A percentile compares a stretch with the other conserved stretches of the same genome.
Evolutionary conservation across 2,113 vertebrate genomes (phyloP).

Genomic region (Rhinichthys klamathensis): DNA sequence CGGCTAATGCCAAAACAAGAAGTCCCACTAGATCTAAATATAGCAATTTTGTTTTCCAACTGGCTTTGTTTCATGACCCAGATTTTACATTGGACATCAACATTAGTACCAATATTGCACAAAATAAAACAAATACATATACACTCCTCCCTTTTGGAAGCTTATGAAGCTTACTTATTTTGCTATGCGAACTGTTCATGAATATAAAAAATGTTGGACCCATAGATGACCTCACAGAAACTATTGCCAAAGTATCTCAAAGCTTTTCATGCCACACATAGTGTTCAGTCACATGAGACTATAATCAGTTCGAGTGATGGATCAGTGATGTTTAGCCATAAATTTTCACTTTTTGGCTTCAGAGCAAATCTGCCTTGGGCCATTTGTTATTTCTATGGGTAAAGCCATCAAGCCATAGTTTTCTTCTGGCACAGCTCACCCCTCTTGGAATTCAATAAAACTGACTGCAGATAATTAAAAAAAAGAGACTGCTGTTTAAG

Average conservation of each 20-base stretch:
- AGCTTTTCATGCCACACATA: conserved; percentile 12
- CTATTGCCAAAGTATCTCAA: not conserved
- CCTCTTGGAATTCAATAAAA: conserved; percentile 29
- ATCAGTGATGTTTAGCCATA: conserved; percentile 14
- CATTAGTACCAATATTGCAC: not conserved
- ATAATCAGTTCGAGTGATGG: not conserved
- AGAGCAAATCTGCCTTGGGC: conserved; percentile 11
- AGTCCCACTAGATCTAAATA: not conserved
- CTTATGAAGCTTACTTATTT: too few relatives aligned
- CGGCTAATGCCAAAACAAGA: conserved; percentile 22
- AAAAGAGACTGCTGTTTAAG: conserved; percentile 16
- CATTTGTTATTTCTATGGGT: conserved; percentile 20
- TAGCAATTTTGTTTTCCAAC: not conserved
- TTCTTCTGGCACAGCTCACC: conserved; percentile 7
- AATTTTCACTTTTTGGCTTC: conserved; percentile 19
- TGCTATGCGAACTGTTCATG: too few relatives aligned
- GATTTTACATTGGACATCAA: not conserved
- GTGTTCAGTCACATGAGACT: conserved; percentile 1
- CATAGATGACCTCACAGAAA: not conserved
- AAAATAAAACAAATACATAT: not conserved
- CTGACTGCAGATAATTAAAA: not conserved
- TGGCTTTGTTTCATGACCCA: not conserved
- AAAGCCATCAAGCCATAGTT: conserved; percentile 35
- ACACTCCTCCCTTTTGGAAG: not conserved
- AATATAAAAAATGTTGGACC: too few relatives aligned